These are phyloP conservation scores for Sardina pilchardus DNA, from an alignment of 2,113 vertebrate genomes.

Conservation along the genomic window DNA sequence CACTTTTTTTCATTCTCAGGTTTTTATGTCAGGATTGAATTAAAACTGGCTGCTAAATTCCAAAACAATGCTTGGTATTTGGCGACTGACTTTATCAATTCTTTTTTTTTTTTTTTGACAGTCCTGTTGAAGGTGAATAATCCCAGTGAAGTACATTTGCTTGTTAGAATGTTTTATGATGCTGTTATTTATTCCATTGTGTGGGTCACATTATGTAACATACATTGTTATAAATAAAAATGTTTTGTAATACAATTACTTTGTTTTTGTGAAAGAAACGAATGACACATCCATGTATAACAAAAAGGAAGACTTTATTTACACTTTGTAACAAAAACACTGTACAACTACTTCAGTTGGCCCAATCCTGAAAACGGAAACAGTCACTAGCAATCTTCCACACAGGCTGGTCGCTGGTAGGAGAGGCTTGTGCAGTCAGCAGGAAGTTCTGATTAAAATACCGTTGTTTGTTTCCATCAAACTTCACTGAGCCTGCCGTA, in stretches of 20 bases:
- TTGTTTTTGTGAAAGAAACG: slow-evolving; percentile 28
- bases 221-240: slow-evolving; percentile 64
- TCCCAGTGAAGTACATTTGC: slow-evolving; percentile 33
- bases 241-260: slow-evolving; percentile 51
- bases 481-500: slow-evolving; percentile 89
- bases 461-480: slow-evolving; percentile 92
- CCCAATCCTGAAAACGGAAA: slow-evolving; percentile 96
- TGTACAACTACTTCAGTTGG: slow-evolving; percentile 68
- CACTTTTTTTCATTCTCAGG: neutral
- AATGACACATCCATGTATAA: neutral
- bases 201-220: slow-evolving; percentile 53
- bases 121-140: neutral
- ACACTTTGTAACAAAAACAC: slow-evolving; percentile 4
- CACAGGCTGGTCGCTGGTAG: slow-evolving; percentile 84
- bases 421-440: slow-evolving; percentile 85
- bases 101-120: neutral
- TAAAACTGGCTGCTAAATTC: neutral
- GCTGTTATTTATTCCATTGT: slow-evolving; percentile 58
- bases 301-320: slow-evolving; percentile 27
- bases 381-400: slow-evolving; percentile 98
- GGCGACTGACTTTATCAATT: neutral
- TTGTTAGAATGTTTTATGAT: slow-evolving; percentile 49
- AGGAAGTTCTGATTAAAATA: slow-evolving; percentile 97
- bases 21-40: neutral
- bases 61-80: neutral